These are phyloP conservation scores for Caenorhabditis imperialis DNA, from an alignment of 2,888 invertebrate genomes.

Conservation along the genomic window DNA sequence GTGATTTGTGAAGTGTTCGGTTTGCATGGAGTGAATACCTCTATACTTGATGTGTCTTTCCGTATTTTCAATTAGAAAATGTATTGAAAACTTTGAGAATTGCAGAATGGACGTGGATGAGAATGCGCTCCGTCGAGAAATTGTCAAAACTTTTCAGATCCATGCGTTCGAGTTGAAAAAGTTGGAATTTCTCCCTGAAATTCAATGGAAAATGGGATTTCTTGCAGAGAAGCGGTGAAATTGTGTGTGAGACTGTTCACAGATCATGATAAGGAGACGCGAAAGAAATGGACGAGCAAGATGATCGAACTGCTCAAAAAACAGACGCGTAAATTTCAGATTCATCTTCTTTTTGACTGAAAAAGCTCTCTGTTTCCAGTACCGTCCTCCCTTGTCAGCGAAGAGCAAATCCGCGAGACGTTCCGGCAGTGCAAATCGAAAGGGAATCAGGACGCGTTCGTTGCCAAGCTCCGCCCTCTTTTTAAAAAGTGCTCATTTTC, in stretches of 20 bases:
- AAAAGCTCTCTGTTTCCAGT: too few relatives aligned
- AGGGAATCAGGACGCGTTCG: conserved; percentile 50
- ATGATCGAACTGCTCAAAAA: conserved; percentile 64
- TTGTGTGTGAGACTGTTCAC: conserved; percentile 53
- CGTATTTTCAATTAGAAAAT: too few relatives aligned
- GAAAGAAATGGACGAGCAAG: conserved; percentile 60
- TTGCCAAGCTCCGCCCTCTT: too few relatives aligned
- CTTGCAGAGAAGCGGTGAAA: conserved; percentile 60
- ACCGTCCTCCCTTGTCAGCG: conserved; percentile 40
- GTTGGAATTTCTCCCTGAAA: conserved; percentile 2
- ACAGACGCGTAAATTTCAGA: conserved; percentile 65
- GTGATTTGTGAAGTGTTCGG: conserved; percentile 7
- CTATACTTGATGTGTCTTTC: too few relatives aligned
- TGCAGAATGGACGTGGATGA: conserved; percentile 26
- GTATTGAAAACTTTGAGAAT: too few relatives aligned
- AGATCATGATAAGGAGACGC: conserved; percentile 55
- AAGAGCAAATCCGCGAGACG: conserved; percentile 44
- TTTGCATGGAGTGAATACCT: conserved; percentile 39
- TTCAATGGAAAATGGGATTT: neutral
- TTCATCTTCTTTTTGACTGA: too few relatives aligned
- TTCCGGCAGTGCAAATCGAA: conserved; percentile 56
- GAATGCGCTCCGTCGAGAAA: conserved; percentile 39
- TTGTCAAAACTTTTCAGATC: conserved; percentile 48
- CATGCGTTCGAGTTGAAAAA: conserved; percentile 54
- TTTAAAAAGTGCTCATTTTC: conserved; percentile 2